Evolutionary conservation across 2,113 vertebrate species (phyloP), one percentile per base, ranked within the genome.

Genomic region (Cathartes aura): DNA sequence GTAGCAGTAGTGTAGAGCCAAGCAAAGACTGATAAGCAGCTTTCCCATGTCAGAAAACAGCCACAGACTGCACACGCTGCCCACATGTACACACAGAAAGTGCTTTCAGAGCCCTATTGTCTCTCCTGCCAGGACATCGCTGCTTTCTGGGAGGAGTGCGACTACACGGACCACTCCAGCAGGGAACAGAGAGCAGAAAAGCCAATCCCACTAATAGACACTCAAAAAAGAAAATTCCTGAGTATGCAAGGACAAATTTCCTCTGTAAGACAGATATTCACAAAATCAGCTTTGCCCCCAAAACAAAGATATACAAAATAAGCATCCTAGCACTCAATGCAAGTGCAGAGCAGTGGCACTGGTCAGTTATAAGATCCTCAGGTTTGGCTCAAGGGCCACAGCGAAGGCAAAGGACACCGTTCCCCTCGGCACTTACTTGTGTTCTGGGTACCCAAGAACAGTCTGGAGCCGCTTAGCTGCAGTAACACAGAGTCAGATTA

Each of bases 391-490:
- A 81, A 76, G 29, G 21, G 14, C 38, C 56, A 52, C 32, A 18
- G 14, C 5, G 12, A 88, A 91, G 27, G 22, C 63, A 66, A 83
- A 88, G 9, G 52, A 6, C 36, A n/a, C 15, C 1, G 2, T 30
- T 67, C 2, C 32, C 5, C 13, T 20, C 4, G 4, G n/a, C 2
- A 1, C 10, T 47, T 16, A 8, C 20, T 76, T 45, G 5, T 52
- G 20, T 48, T n/a, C 38, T 82, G 22, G 6, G 12, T 62, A n/a
- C 20, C 22, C 40, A 66, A 16, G n/a, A 34, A 29, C 11, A 29
- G 8, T 34, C 32, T 68, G 55, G 18, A 75, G 38, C 26, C 47
- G 22, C 27, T 80, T 9, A 60, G 24, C 50, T 60, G 32, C 40
- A 34, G 20, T 32, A 47, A n/a, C 21, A 52, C 22, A 72, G n/a